A percentile compares a stretch with the other conserved stretches of the same genome.
These are phyloP conservation scores for Ficedula albicollis DNA, from an alignment of 2,797 vertebrate genomes.

Conservation along the genomic window DNA sequence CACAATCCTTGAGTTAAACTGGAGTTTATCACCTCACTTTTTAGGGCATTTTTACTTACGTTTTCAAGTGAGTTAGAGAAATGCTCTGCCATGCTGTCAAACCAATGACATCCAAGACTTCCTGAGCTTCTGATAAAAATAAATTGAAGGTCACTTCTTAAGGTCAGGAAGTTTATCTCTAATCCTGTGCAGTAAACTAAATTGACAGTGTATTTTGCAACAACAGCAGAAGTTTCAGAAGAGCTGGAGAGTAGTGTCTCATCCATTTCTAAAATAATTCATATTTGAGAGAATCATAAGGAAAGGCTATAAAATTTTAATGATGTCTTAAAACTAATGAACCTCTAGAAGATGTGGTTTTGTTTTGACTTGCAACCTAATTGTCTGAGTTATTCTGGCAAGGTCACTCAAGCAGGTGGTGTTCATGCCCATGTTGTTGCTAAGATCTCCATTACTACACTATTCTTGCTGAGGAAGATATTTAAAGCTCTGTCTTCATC, in stretches of 20 bases:
- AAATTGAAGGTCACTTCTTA: conserved; percentile 43
- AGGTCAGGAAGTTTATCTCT: conserved; percentile 50
- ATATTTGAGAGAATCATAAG: neutral
- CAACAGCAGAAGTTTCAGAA: conserved; percentile 8
- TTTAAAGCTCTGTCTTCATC: neutral
- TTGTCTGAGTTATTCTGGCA: neutral
- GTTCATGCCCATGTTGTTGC: neutral
- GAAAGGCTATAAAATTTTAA: neutral
- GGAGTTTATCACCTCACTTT: neutral
- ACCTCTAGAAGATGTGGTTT: neutral
- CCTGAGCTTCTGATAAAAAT: conserved; percentile 22
- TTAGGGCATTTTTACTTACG: neutral
- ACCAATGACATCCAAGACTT: neutral
- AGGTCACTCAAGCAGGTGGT: neutral
- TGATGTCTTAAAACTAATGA: neutral
- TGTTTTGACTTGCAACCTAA: neutral
- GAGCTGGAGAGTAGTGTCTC: neutral
- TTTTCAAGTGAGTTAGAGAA: neutral
- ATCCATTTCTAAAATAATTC: neutral
- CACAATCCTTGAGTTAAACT: neutral
- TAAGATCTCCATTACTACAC: neutral
- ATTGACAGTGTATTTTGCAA: conserved; percentile 39
- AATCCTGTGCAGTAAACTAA: conserved; percentile 26
- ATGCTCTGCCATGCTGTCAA: neutral
- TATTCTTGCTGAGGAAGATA: neutral